Evolutionary conservation across 2,888 invertebrate species (phyloP), one percentile per base, ranked within the genome.

Genomic region (Abscondita cerata): DNA sequence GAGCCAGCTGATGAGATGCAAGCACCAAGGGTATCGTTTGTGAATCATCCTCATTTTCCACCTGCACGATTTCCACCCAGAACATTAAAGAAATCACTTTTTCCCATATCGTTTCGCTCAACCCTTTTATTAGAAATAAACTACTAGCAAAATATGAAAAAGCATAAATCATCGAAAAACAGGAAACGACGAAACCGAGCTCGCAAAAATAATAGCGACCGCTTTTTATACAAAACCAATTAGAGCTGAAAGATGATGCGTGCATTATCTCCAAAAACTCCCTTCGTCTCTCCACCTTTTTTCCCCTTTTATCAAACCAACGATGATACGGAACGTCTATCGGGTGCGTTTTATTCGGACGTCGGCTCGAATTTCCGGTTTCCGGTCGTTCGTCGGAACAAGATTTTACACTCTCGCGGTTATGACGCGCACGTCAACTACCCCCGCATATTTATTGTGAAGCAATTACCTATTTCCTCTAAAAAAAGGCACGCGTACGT

Each of bases 311-410:
- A 25, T 25, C 25, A 25, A 25, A 67, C 66, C 55, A 53, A 52
- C 53, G 52, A 41, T 36, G 51, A 47, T 60, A 50, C 57, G 56
- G 48, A 57, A 41, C 64, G 52, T 50, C 64, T 47, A 53, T 52
- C 71, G 63, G 62, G 63, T 59, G 76, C 78, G 76, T 79, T 80
- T 80, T 80, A 79, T 80, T 76, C 76, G 77, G 75, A 76, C 79
- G 79, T 79, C 79, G 79, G 75, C 75, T 72, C 74, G 76, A 79
- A 80, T 80, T 79, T 81, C 80, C 77, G 71, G 78, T 77, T 78
- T 80, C 81, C 81, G 80, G 79, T 72, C 79, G 79, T 70, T 77
- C 75, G 79, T 76, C 80, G 76, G 77, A 79, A 81, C 81, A 81
- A 79, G 80, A 79, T 75, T 81, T 80, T 80, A 79, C 79, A 81